These are phyloP conservation scores for Drosophila orena DNA, from an alignment of 1,140 invertebrate genomes.

Conservation along the genomic window DNA sequence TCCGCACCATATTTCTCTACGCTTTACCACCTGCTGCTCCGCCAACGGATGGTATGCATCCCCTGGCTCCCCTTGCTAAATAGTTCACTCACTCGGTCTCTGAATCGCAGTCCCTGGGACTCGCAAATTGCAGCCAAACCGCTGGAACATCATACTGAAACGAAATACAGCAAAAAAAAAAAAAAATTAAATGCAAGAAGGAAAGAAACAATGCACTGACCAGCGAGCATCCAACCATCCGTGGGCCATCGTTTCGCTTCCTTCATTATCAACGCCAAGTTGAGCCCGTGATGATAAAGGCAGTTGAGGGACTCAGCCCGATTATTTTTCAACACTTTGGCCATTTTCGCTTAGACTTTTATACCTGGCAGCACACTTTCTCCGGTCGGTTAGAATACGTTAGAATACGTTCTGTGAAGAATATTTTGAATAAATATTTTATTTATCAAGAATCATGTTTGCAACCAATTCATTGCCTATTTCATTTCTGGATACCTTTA, in stretches of 20 bases:
- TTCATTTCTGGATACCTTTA: too few relatives aligned
- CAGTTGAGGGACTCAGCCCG: constrained; percentile 66
- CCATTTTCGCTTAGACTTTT: constrained; percentile 29
- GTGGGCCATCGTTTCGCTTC: constrained; percentile 39
- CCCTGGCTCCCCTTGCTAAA: constrained; percentile 54
- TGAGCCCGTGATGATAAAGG: constrained; percentile 75
- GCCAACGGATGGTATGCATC: constrained; percentile 27
- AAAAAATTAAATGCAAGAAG: constrained; percentile 13
- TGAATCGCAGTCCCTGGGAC: constrained; percentile 20
- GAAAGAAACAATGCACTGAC: constrained; percentile 60
- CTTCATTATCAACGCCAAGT: constrained; percentile 78
- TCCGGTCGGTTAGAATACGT: neutral
- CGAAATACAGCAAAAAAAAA: constrained; percentile 16
- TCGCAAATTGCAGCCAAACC: constrained; percentile 66
- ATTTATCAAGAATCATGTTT: too few relatives aligned
- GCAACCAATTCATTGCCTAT: too few relatives aligned
- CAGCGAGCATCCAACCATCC: constrained; percentile 45
- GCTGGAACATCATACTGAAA: constrained; percentile 41
- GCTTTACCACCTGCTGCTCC: constrained; percentile 78
- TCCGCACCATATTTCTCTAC: constrained; percentile 79
- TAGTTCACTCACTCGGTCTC: constrained; percentile 55
- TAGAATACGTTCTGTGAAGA: too few relatives aligned
- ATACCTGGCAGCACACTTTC: constrained; percentile 8
- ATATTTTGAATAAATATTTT: too few relatives aligned
- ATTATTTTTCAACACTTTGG: constrained; percentile 67